phyloP scores from a whole-genome alignment of 2,797 vertebrate genomes.

The Delichon dasypus region DNA sequence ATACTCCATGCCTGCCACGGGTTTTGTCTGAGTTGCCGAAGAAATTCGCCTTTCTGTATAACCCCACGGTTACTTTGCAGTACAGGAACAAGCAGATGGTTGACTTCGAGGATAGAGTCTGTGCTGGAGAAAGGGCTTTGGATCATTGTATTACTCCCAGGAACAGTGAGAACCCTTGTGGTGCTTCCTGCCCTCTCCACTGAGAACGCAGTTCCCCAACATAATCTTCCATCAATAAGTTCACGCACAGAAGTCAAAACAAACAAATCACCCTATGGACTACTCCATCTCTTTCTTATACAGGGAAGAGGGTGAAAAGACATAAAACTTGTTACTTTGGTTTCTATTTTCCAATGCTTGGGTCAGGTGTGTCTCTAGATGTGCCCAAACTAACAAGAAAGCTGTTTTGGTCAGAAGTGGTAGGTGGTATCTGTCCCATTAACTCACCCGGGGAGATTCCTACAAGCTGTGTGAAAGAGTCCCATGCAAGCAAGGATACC shows the following conservation, averaged over 20 bases:
- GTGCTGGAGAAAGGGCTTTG: not conserved
- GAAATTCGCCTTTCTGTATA: not conserved
- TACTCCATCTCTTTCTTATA: not conserved
- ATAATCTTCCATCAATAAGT: not conserved
- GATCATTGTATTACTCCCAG: not conserved
- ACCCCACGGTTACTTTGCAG: rapidly evolving
- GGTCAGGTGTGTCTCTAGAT: not conserved
- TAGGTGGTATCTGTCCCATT: not conserved
- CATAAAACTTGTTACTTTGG: not conserved
- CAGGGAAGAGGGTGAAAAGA: not conserved
- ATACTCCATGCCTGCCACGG: rapidly evolving
- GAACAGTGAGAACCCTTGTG: not conserved
- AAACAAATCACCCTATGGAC: not conserved
- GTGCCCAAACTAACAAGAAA: not conserved
- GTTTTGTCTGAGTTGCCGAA: not conserved
- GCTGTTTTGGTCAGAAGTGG: not conserved
- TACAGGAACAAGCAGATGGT: not conserved
- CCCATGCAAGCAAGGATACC: not conserved
- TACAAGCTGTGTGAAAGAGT: not conserved
- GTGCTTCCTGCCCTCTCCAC: not conserved
- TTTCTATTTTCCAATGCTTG: not conserved
- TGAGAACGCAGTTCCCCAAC: not conserved
- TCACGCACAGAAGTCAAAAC: not conserved
- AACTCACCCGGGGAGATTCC: not conserved
- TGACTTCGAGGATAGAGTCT: not conserved